These are phyloP conservation scores for Budorcas taxicolor DNA, from an alignment of 2,113 vertebrate genomes.

Conservation along the genomic window DNA sequence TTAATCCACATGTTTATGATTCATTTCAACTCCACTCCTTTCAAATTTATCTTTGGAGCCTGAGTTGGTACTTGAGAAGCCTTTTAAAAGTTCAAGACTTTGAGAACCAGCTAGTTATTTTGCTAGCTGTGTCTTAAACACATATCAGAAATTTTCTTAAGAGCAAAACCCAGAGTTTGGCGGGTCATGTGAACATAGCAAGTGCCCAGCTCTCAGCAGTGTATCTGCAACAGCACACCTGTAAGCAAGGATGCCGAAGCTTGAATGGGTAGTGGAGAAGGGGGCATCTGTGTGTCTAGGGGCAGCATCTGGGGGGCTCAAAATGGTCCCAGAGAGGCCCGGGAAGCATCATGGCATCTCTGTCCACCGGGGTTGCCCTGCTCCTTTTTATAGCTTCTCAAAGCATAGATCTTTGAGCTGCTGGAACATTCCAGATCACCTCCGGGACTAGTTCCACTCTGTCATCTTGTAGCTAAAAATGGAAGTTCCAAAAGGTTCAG, in stretches of 20 bases:
- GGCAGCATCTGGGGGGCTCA: not conserved
- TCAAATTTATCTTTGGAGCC: slow-evolving; percentile 68
- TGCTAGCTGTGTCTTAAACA: slow-evolving; percentile 41
- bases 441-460: not conserved
- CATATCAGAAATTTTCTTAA: slow-evolving; percentile 1
- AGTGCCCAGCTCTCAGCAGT: not conserved
- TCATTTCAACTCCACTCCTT: slow-evolving; percentile 52
- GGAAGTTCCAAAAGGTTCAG: not conserved
- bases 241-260: not conserved
- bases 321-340: not conserved
- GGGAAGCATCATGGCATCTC: not conserved
- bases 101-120: slow-evolving; percentile 59
- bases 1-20: slow-evolving; percentile 70
- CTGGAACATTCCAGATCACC: not conserved
- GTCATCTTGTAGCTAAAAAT: not conserved
- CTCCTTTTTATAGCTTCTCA: not conserved
- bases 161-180: not conserved
- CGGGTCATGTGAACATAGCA: not conserved
- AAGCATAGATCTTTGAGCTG: not conserved
- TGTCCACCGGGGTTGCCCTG: not conserved
- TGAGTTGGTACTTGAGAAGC: slow-evolving; percentile 46
- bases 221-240: not conserved
- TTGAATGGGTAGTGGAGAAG: not conserved
- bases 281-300: not conserved
- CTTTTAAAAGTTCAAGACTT: slow-evolving; percentile 64